Evolutionary conservation across 2,888 invertebrate genomes (phyloP), one percentile per base, ranked within the genome.

Genomic region (Xanthorhoe spadicearia): DNA sequence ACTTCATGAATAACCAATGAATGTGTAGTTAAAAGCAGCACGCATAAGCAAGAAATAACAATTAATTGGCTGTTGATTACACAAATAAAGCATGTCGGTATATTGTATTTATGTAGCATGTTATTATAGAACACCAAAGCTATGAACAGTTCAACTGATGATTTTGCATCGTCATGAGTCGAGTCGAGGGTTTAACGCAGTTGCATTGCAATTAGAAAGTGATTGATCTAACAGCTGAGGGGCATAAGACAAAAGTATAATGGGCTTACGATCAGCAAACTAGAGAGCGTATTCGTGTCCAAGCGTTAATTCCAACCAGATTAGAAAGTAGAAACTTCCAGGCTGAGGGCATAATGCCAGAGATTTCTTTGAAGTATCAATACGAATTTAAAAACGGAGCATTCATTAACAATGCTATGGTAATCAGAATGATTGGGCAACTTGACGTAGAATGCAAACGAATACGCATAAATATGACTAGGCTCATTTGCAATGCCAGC

Each of bases 321-420:
- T 88, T 91, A 90, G 91, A 91, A 92, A 91, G 91, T 88, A 83
- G 88, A 89, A 88, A 88, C 79, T 76, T 73, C 74, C 73, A 74
- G 77, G 73, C 79, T 74, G 76, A 84, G 83, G 84, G 83, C 82
- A 79, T 74, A 74, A 78, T 77, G 71, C 77, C 69, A 76, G 74
- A 79, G 70, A 59, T 60, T 67, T 51, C 35, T 51, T 51, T 70
- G 64, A 74, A 73, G 66, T 71, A 69, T 71, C 70, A 66, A 69
- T 63, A 49, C 50, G 18, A 61, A 66, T 53, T 58, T 46, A 43
- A 43, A 52, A 59, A 43, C 17, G 46, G 43, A 43, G 8, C 8
- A 38, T 15, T 50, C 50, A 62, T 50, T 63, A 57, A 72, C 62
- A 67, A 64, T 62, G 56, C 70, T 48, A 49, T 52, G 53, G 67